phyloP scores from a whole-genome alignment of 1,140 invertebrate genomes.

The Atta texana region DNA sequence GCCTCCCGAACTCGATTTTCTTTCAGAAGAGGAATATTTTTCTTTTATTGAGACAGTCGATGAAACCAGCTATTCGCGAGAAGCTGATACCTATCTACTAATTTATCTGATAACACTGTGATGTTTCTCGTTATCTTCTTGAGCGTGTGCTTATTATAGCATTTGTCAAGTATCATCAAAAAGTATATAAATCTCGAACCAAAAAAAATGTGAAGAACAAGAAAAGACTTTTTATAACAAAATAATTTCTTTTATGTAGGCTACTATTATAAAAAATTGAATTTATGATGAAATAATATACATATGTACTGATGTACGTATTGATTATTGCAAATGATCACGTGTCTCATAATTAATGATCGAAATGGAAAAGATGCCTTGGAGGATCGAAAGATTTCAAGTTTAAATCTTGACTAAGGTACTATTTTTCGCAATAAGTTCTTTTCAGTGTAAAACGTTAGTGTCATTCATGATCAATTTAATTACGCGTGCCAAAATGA shows the following conservation, averaged over 20 bases:
- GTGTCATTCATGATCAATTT: too few relatives aligned
- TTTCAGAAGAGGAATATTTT: conserved; percentile 46
- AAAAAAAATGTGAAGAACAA: not conserved
- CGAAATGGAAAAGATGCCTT: too few relatives aligned
- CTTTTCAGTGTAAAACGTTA: too few relatives aligned
- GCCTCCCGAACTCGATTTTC: conserved; percentile 70
- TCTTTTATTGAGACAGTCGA: conserved; percentile 49
- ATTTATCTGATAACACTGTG: conserved; percentile 35
- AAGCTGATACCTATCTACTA: conserved; percentile 16
- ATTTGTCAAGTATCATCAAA: not conserved
- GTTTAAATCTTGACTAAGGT: too few relatives aligned
- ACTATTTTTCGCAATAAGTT: too few relatives aligned
- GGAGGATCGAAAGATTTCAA: too few relatives aligned
- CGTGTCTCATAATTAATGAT: too few relatives aligned
- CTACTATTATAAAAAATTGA: not conserved
- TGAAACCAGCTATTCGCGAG: conserved; percentile 7
- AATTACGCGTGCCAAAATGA: too few relatives aligned
- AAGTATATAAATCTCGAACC: not conserved
- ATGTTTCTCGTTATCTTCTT: conserved; percentile 2
- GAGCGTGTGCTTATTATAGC: not conserved
- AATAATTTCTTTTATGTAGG: not conserved
- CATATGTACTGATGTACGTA: too few relatives aligned
- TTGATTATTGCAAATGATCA: too few relatives aligned
- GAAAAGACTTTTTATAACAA: not conserved
- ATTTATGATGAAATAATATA: not conserved